These are phyloP conservation scores for Melanotaenia pygmaea DNA, from an alignment of 2,797 vertebrate species.

Conservation along the genomic window DNA sequence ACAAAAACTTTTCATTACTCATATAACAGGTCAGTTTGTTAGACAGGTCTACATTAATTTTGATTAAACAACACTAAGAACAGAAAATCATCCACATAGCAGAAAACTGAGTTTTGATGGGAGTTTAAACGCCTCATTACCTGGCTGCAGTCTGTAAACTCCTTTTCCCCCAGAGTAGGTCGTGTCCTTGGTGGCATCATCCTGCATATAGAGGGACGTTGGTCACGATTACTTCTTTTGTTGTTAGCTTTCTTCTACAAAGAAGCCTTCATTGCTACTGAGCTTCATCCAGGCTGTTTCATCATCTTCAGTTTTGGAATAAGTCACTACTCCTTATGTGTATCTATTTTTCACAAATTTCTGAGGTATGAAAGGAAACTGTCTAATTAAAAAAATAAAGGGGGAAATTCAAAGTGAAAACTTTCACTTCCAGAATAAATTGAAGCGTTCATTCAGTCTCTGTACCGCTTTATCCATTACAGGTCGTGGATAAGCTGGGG, in stretches of 20 bases:
- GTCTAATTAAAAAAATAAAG: neutral
- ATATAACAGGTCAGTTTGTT: neutral
- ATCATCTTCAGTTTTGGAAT: neutral
- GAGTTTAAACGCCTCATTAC: conserved; percentile 2
- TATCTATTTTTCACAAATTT: neutral
- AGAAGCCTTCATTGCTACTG: neutral
- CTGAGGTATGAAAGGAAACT: neutral
- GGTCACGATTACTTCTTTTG: neutral
- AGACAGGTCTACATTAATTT: neutral
- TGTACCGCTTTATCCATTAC: too few relatives aligned
- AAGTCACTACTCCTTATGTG: neutral
- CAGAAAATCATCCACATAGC: neutral
- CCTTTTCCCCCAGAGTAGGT: neutral
- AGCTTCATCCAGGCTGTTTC: neutral
- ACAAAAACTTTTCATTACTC: too few relatives aligned
- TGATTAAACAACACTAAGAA: neutral
- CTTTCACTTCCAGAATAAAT: neutral
- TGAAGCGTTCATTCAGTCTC: too few relatives aligned
- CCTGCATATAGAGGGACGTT: neutral
- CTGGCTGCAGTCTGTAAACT: neutral
- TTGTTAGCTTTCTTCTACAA: neutral
- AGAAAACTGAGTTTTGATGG: neutral
- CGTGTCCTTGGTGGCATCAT: neutral
- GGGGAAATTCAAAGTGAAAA: neutral
- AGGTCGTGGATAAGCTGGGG: too few relatives aligned